A percentile compares a stretch with the other conserved stretches of the same genome.
Evolutionary conservation across 2,888 invertebrate species (phyloP).

Genomic region (Laothoe populi): DNA sequence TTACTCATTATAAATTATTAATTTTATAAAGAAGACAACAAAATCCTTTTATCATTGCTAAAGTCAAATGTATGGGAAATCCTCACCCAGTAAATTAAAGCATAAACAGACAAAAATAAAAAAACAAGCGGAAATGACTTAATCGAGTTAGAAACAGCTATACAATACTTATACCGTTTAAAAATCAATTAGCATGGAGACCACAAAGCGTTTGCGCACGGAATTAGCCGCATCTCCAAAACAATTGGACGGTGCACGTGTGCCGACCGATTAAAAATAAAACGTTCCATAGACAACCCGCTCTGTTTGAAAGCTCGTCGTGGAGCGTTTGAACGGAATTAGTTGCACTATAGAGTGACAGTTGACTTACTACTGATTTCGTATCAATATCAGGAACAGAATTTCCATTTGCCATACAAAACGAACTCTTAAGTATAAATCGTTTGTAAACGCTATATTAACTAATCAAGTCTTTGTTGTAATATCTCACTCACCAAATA

Average conservation of each 20-base stretch:
- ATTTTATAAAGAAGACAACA: neutral
- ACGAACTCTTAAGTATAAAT: neutral
- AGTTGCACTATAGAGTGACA: neutral
- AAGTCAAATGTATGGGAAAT: conserved; percentile 9
- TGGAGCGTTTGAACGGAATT: conserved; percentile 43
- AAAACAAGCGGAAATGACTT: conserved; percentile 18
- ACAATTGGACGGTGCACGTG: conserved; percentile 58
- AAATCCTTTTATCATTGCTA: conserved; percentile 8
- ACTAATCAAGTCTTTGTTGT: too few species aligned
- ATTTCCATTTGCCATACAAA: neutral
- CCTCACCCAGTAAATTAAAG: conserved; percentile 17
- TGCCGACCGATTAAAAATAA: conserved; percentile 72
- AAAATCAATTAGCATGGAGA: conserved; percentile 70
- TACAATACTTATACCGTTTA: conserved; percentile 51
- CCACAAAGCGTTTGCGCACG: conserved; percentile 62
- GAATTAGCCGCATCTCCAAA: conserved; percentile 58
- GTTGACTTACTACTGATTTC: neutral
- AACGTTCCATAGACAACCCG: conserved; percentile 65
- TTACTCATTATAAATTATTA: neutral
- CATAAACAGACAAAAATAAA: conserved; percentile 6
- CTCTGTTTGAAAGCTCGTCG: conserved; percentile 54
- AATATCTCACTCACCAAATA: too few species aligned
- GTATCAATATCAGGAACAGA: neutral
- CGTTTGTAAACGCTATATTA: too few species aligned
- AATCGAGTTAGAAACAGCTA: conserved; percentile 24